Evolutionary conservation across 1,140 invertebrate genomes (phyloP).

Genomic region (Drosophila mayri): DNA sequence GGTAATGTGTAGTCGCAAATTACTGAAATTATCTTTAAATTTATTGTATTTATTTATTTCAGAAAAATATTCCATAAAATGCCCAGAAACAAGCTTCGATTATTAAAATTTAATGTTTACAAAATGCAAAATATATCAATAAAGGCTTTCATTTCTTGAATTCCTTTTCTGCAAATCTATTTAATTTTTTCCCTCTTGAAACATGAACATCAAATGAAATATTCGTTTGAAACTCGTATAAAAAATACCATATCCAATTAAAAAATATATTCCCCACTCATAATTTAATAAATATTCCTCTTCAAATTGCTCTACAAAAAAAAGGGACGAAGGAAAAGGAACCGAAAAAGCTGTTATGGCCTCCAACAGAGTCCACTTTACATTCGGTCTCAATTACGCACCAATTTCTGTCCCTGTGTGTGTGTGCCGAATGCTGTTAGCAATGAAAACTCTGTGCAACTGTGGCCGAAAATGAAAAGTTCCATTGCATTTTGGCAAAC

Average conservation of each 20-base stretch:
- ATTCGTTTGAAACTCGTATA: neutral
- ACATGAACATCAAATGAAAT: slow-evolving; percentile 11
- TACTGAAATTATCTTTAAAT: neutral
- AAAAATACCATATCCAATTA: slow-evolving; percentile 35
- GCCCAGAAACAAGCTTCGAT: too few relatives aligned
- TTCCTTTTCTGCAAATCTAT: neutral
- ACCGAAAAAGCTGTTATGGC: slow-evolving; percentile 2
- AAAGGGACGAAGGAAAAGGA: neutral
- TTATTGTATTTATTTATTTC: too few relatives aligned
- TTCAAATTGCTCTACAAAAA: slow-evolving; percentile 11
- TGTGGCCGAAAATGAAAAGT: slow-evolving; percentile 76
- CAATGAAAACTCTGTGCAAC: slow-evolving; percentile 73
- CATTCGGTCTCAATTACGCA: slow-evolving; percentile 81
- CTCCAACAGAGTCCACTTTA: slow-evolving; percentile 23
- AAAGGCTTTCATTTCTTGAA: slow-evolving; percentile 6
- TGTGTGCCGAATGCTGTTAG: slow-evolving; percentile 71
- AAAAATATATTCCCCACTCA: slow-evolving; percentile 37
- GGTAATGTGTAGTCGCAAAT: neutral
- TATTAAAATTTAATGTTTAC: neutral
- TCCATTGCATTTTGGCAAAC: slow-evolving; percentile 73
- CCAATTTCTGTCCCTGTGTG: slow-evolving; percentile 63
- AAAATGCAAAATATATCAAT: neutral
- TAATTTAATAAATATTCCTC: slow-evolving; percentile 45
- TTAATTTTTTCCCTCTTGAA: neutral
- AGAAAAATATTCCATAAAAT: too few relatives aligned